Evolutionary conservation across 2,888 invertebrate genomes (phyloP).

Genomic region (Aromia moschata): DNA sequence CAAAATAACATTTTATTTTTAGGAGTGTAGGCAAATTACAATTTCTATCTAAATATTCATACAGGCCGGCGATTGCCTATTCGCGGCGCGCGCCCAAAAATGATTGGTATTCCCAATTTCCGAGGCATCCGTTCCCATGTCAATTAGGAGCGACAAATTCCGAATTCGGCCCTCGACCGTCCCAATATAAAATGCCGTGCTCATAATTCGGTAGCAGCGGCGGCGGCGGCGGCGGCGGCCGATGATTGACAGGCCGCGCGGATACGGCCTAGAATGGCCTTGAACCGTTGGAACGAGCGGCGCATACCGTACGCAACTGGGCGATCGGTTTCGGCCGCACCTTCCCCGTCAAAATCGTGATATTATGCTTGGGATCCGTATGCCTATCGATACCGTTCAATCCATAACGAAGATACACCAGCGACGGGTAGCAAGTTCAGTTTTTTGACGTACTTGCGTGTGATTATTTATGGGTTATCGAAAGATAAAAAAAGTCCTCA

Average conservation of each 20-base stretch:
- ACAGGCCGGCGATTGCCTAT: neutral
- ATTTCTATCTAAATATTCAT: slow-evolving; percentile 13
- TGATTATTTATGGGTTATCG: too few species aligned
- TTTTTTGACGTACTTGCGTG: too few species aligned
- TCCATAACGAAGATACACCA: too few species aligned
- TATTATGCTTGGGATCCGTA: neutral
- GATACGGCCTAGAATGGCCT: slow-evolving; percentile 39
- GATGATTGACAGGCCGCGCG: slow-evolving; percentile 23
- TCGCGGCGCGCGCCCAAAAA: slow-evolving; percentile 8
- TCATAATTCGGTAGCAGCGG: slow-evolving; percentile 34
- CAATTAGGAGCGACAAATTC: slow-evolving; percentile 22
- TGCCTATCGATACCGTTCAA: too few species aligned
- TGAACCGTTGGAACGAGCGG: slow-evolving; percentile 29
- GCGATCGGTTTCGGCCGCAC: neutral
- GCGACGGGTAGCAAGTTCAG: too few species aligned
- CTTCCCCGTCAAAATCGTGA: slow-evolving; percentile 1
- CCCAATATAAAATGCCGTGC: slow-evolving; percentile 26
- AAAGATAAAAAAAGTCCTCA: too few species aligned
- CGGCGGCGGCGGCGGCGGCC: neutral
- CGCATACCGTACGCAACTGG: neutral
- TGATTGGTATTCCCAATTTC: slow-evolving; percentile 19
- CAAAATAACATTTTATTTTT: too few species aligned
- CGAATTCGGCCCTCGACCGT: slow-evolving; percentile 14
- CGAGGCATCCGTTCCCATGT: slow-evolving; percentile 3
- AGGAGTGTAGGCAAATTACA: slow-evolving; percentile 13